phyloP scores from a whole-genome alignment of 2,888 invertebrate genomes.

The Dicyrtoma fusca region DNA sequence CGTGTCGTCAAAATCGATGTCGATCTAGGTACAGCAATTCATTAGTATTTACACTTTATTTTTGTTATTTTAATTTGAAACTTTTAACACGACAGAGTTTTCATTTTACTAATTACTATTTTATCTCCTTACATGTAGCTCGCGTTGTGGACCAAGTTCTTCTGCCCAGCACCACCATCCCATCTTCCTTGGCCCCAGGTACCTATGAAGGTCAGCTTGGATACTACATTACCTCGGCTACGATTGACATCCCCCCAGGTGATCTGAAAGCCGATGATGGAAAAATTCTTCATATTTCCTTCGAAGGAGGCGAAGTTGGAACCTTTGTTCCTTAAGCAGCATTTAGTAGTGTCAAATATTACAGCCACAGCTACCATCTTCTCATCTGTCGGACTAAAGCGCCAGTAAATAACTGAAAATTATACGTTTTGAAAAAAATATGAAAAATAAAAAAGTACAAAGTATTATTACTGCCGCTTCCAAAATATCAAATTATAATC shows the following conservation, averaged over 20 bases:
- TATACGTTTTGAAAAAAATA: too few species aligned
- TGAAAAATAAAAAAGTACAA: too few species aligned
- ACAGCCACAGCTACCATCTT: too few species aligned
- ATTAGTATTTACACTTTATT: not conserved
- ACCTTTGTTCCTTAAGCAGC: slow-evolving; percentile 12
- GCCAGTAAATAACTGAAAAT: too few species aligned
- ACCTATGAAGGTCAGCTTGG: slow-evolving; percentile 22
- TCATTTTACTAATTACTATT: not conserved
- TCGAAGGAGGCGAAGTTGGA: slow-evolving; percentile 25
- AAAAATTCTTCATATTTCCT: slow-evolving; percentile 21
- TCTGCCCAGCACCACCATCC: slow-evolving; percentile 4
- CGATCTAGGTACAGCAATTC: slow-evolving; percentile 10
- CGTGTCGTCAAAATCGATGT: slow-evolving; percentile 33
- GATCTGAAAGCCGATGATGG: slow-evolving; percentile 20
- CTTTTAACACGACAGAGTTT: not conserved
- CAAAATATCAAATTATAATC: too few species aligned
- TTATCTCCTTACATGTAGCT: not conserved
- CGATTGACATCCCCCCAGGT: not conserved
- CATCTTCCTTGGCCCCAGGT: slow-evolving; percentile 33
- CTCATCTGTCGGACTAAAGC: too few species aligned
- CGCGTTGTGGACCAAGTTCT: slow-evolving; percentile 30
- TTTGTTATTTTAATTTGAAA: slow-evolving; percentile 1
- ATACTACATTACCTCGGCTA: slow-evolving; percentile 27
- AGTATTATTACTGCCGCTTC: too few species aligned
- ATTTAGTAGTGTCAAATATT: too few species aligned